These are phyloP conservation scores for Colostygia pectinataria DNA, from an alignment of 2,888 invertebrate genomes.

Conservation along the genomic window DNA sequence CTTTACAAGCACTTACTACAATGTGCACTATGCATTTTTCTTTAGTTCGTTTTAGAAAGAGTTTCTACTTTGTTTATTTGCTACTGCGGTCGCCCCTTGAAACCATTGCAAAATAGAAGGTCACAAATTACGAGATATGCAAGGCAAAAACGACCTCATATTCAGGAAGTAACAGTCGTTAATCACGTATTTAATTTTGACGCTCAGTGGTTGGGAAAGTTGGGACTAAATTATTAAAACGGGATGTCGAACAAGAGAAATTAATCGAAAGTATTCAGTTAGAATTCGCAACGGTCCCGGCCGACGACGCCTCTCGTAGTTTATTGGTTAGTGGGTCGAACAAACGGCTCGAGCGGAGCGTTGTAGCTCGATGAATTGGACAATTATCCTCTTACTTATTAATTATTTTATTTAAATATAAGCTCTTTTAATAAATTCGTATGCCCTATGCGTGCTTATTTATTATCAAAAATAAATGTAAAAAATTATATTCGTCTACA, in stretches of 20 bases:
- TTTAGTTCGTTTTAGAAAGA: constrained; percentile 62
- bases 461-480: no score
- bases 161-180: constrained; percentile 38
- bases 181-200: constrained; percentile 37
- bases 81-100: constrained; percentile 44
- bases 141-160: constrained; percentile 43
- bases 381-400: constrained; percentile 7
- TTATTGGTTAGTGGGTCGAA: constrained; percentile 45
- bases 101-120: constrained; percentile 41
- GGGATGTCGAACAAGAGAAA: constrained; percentile 64
- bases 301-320: constrained; percentile 39
- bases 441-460: no score
- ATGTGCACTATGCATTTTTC: constrained; percentile 45
- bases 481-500: no score
- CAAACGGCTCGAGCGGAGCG: constrained; percentile 8
- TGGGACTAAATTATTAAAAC: constrained; percentile 67
- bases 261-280: constrained; percentile 70
- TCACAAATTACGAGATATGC: constrained; percentile 35
- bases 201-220: constrained; percentile 43
- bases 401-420: no score
- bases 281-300: constrained; percentile 55
- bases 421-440: no score
- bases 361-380: constrained; percentile 26
- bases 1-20: no score
- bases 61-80: constrained; percentile 60